phyloP scores from a whole-genome alignment of 2,888 invertebrate genomes.

The Troides aeacus region DNA sequence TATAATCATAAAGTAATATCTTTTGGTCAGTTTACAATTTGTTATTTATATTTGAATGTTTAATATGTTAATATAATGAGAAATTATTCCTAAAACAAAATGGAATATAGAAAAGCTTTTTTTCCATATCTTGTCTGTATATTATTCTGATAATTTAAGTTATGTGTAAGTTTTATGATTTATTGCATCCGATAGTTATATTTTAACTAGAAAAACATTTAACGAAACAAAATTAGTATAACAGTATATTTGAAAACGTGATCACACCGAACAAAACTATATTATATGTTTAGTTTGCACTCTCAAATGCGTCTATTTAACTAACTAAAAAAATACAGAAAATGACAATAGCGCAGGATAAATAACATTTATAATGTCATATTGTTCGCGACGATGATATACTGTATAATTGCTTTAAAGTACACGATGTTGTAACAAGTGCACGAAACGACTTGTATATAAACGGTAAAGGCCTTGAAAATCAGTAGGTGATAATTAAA shows the following conservation, averaged over 20 bases:
- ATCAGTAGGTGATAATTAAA: slow-evolving; percentile 13
- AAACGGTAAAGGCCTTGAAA: slow-evolving; percentile 19
- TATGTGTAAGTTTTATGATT: background rate
- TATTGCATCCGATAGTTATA: too few relatives aligned
- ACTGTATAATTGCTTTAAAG: slow-evolving; percentile 20
- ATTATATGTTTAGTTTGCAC: background rate
- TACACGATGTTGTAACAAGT: slow-evolving; percentile 28
- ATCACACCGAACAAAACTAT: background rate
- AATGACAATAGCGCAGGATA: background rate
- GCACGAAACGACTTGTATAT: slow-evolving; percentile 25
- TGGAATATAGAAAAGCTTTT: background rate
- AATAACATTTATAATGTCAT: background rate
- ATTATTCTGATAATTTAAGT: background rate
- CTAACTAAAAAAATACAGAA: too few relatives aligned
- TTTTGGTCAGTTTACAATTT: too few relatives aligned
- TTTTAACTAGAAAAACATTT: too few relatives aligned
- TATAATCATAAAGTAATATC: too few relatives aligned
- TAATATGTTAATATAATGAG: background rate
- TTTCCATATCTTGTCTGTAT: background rate
- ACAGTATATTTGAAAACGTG: background rate
- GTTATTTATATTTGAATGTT: too few relatives aligned
- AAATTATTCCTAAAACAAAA: background rate
- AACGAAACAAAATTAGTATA: too few relatives aligned
- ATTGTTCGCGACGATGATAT: slow-evolving; percentile 3
- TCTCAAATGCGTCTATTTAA: background rate